phyloP scores from a whole-genome alignment of 2,113 vertebrate genomes.

The Neodontobutis hainanensis region DNA sequence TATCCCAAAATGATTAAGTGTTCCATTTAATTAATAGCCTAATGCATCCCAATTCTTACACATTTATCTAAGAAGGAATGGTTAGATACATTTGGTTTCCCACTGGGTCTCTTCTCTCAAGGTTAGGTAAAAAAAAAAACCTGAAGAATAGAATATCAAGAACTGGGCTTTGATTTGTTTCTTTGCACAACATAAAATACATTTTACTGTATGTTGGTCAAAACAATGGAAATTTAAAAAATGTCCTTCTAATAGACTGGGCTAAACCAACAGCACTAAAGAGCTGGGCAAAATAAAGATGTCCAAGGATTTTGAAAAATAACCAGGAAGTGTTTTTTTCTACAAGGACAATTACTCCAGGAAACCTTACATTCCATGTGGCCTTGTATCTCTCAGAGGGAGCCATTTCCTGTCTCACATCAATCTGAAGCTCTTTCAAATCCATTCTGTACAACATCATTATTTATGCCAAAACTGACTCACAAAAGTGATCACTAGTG shows the following conservation, averaged over 20 bases:
- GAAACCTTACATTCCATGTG: constrained; percentile 70
- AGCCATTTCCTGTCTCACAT: constrained; percentile 59
- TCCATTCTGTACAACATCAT: constrained; percentile 26
- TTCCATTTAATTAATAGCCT: constrained; percentile 63
- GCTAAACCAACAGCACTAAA: constrained; percentile 29
- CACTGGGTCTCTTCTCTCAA: constrained; percentile 46
- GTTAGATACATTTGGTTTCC: constrained; percentile 61
- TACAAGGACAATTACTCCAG: constrained; percentile 74
- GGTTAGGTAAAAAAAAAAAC: not conserved
- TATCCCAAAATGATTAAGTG: constrained; percentile 65
- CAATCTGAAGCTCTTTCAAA: constrained; percentile 41
- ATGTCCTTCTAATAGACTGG: not conserved
- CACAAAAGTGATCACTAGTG: not conserved
- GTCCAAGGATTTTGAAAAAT: constrained; percentile 61
- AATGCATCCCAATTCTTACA: constrained; percentile 47
- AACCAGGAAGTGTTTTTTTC: constrained; percentile 77
- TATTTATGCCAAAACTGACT: too few species aligned
- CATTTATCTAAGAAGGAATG: constrained; percentile 39
- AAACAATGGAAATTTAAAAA: too few species aligned
- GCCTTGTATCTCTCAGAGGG: constrained; percentile 60
- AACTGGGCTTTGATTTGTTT: not conserved
- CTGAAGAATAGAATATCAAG: constrained; percentile 1
- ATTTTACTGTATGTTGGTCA: too few species aligned
- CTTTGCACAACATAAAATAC: too few species aligned
- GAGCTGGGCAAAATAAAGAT: constrained; percentile 38